phyloP scores from a whole-genome alignment of 2,797 vertebrate genomes.

The Tragelaphus eurycerus region DNA sequence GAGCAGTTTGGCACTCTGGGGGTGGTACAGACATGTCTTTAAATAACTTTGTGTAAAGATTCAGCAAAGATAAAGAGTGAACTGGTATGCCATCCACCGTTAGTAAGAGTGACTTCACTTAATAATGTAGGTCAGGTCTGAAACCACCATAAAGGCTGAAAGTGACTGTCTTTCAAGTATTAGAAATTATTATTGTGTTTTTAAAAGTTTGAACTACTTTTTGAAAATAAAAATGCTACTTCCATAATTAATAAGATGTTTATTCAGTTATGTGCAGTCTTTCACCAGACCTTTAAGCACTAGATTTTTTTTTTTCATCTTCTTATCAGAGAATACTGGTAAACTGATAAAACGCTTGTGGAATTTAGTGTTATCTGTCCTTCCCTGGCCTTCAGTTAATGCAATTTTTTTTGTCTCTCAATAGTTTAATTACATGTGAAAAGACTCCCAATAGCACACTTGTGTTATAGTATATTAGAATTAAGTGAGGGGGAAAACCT shows the following conservation, averaged over 20 bases:
- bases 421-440: conserved; percentile 82
- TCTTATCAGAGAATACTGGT: conserved; percentile 78
- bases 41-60: conserved; percentile 59
- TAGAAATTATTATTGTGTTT: conserved; percentile 51
- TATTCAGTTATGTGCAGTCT: conserved; percentile 73
- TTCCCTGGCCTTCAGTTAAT: conserved; percentile 81
- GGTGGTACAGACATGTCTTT: conserved; percentile 51
- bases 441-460: conserved; percentile 80
- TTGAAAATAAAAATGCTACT: conserved; percentile 71
- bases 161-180: conserved; percentile 21
- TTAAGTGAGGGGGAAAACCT: conserved; percentile 79
- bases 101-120: background rate
- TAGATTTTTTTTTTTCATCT: conserved; percentile 59
- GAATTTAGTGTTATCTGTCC: conserved; percentile 82
- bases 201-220: conserved; percentile 65
- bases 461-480: conserved; percentile 80
- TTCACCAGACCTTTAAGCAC: conserved; percentile 77
- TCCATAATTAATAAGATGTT: conserved; percentile 79
- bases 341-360: conserved; percentile 83
- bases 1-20: conserved; percentile 54
- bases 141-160: background rate
- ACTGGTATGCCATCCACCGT: background rate
- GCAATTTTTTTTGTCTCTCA: conserved; percentile 70
- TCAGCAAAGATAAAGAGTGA: conserved; percentile 34
- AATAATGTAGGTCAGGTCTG: conserved; percentile 27